Conservation (phyloP, 2,888 invertebrate species). For the Eurytoma californica region DNA sequence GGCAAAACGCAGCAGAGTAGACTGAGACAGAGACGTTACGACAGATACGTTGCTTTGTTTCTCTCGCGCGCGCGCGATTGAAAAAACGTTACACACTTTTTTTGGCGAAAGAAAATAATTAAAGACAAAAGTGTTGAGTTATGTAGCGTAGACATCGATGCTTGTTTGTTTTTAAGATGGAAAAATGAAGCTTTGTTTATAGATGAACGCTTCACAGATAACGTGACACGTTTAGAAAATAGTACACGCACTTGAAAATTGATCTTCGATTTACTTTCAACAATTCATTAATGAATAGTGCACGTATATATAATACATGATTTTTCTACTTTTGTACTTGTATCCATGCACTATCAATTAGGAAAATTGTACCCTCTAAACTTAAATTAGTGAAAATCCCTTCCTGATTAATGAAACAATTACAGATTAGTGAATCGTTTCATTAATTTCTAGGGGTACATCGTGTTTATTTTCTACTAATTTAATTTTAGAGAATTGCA, state of each 20-base stretch:
- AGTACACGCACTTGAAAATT: conserved; percentile 38
- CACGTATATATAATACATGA: neutral
- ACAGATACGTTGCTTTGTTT: conserved; percentile 21
- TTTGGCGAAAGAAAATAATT: conserved; percentile 5
- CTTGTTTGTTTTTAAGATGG: conserved; percentile 11
- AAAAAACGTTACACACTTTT: neutral
- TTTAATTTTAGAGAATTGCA: neutral
- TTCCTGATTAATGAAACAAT: no score
- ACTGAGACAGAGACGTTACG: conserved; percentile 16
- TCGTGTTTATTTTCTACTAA: no score
- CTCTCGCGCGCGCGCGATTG: neutral
- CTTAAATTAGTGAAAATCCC: no score
- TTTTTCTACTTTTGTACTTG: neutral
- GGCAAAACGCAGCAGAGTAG: conserved; percentile 36
- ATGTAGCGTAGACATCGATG: conserved; percentile 25
- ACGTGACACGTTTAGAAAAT: conserved; percentile 25
- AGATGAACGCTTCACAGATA: conserved; percentile 31
- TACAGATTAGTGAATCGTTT: no score
- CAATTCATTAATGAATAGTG: neutral
- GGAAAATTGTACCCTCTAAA: no score
- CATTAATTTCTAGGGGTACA: no score
- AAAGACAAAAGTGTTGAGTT: conserved; percentile 13
- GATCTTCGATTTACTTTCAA: neutral
- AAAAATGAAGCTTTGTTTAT: conserved; percentile 7
- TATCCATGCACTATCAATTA: no score